Evolutionary conservation across 2,113 vertebrate genomes (phyloP).

Genomic region (Pituophis catenifer): DNA sequence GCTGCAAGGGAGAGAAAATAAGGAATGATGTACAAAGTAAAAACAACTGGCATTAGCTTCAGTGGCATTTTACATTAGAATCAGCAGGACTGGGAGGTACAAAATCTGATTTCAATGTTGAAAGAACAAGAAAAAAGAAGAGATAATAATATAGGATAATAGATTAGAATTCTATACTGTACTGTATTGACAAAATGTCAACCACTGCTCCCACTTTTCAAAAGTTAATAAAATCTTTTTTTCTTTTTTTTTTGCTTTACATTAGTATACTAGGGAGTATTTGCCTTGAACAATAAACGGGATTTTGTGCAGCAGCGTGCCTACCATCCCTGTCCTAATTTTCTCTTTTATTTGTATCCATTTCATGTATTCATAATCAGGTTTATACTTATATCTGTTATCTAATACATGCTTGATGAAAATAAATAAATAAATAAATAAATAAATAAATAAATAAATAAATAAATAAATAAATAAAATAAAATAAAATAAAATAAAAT

Average conservation of each 20-base stretch:
- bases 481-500: too few species aligned
- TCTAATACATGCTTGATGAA: too few species aligned
- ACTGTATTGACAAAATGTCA: not conserved
- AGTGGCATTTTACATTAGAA: not conserved
- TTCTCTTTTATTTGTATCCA: too few species aligned
- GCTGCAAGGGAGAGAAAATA: not conserved
- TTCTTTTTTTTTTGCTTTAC: not conserved
- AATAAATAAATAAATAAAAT: too few species aligned
- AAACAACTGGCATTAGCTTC: not conserved
- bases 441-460: too few species aligned
- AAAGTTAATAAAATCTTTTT: not conserved
- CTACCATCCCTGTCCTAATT: too few species aligned
- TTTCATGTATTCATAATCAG: too few species aligned
- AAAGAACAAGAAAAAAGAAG: not conserved
- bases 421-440: too few species aligned
- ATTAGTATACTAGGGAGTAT: not conserved
- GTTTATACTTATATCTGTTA: too few species aligned
- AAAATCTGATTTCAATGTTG: not conserved
- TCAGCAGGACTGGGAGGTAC: not conserved
- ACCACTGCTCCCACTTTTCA: not conserved
- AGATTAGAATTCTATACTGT: not conserved
- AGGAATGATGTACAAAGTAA: not conserved
- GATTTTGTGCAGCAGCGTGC: not conserved
- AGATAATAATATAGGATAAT: not conserved
- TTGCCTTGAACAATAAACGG: not conserved